Percentiles rank a stretch among this genome's conserved stretches.
Evolutionary conservation across 2,888 invertebrate species (phyloP).

Genomic region (Rugalucina vietnamica): DNA sequence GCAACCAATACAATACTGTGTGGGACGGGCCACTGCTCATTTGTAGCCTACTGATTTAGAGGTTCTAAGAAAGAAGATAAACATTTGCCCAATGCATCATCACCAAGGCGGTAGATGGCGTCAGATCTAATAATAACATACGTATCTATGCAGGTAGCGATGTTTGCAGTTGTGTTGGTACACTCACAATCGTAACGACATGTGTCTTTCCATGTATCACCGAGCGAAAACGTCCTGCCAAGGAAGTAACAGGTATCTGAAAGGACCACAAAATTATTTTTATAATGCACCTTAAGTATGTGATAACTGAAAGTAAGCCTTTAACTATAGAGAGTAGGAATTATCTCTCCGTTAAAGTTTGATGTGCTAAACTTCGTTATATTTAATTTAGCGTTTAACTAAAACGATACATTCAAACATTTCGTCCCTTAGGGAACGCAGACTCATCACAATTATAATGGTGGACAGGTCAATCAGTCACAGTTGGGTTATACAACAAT

Average conservation of each 20-base stretch:
- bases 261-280: background rate
- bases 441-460: background rate
- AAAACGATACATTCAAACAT: background rate
- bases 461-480: background rate
- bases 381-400: background rate
- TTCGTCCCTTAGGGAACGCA: background rate
- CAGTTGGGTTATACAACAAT: background rate
- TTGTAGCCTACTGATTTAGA: background rate
- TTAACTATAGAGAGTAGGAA: background rate
- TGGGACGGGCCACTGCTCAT: background rate
- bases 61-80: background rate
- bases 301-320: background rate
- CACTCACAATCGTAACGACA: background rate
- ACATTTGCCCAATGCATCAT: background rate
- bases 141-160: background rate
- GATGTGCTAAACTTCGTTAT: background rate
- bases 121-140: background rate
- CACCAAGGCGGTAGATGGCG: background rate
- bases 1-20: background rate
- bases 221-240: background rate
- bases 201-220: background rate
- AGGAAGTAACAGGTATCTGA: background rate
- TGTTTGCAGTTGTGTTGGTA: background rate
- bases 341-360: background rate
- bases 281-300: background rate